A percentile compares a stretch with the other conserved stretches of the same genome.
These are phyloP conservation scores for Halcyon leucocephala DNA, from an alignment of 2,797 vertebrate species.

Conservation along the genomic window DNA sequence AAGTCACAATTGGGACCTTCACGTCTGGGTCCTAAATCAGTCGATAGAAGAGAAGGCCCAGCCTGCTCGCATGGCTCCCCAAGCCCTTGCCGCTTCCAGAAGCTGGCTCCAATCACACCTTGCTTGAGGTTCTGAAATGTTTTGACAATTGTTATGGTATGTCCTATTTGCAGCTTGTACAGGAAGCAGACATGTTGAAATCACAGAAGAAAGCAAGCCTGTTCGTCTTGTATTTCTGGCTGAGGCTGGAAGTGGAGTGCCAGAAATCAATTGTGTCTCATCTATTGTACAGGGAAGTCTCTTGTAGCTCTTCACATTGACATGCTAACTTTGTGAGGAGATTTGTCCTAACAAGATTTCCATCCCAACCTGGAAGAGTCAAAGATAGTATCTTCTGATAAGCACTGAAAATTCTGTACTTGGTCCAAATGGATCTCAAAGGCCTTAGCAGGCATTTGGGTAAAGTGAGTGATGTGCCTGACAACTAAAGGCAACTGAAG, in stretches of 20 bases:
- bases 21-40: background rate
- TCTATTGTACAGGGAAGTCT: background rate
- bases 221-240: constrained; percentile 58
- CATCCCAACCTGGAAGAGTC: background rate
- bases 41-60: background rate
- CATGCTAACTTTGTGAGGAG: background rate
- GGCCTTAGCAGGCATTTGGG: background rate
- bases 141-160: constrained; percentile 19
- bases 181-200: constrained; percentile 58
- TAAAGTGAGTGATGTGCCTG: background rate
- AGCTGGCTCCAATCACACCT: background rate
- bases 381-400: background rate
- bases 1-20: background rate
- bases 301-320: background rate
- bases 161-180: constrained; percentile 4
- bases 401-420: background rate
- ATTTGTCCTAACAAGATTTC: background rate
- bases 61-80: background rate
- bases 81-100: background rate
- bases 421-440: background rate
- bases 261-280: constrained; percentile 41
- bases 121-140: constrained; percentile 8
- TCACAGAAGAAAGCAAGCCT: constrained; percentile 52
- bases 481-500: background rate
- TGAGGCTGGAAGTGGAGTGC: constrained; percentile 24